phyloP scores from a whole-genome alignment of 2,797 vertebrate genomes.

The Brotula barbata region DNA sequence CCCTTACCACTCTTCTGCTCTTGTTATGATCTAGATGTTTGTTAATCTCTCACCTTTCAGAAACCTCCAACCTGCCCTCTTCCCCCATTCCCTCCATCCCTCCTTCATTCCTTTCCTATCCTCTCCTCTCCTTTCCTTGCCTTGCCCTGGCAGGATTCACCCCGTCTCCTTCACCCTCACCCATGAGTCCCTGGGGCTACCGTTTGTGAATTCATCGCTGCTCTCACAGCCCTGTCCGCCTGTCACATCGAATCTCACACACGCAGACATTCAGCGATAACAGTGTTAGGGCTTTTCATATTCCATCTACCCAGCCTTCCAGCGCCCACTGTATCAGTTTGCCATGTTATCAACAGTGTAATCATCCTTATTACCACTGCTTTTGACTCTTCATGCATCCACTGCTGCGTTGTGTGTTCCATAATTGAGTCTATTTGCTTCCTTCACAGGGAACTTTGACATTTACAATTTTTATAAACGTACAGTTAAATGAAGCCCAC shows the following conservation, averaged over 20 bases:
- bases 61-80: slow-evolving; percentile 32
- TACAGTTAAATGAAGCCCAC: not conserved
- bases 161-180: slow-evolving; percentile 47
- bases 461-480: too few relatives aligned
- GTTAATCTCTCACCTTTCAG: too few relatives aligned
- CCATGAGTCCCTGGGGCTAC: slow-evolving; percentile 72
- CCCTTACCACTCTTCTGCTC: too few relatives aligned
- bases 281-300: slow-evolving; percentile 75
- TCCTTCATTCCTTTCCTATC: too few relatives aligned
- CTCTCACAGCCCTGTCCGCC: slow-evolving; percentile 75
- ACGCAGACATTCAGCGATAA: slow-evolving; percentile 75
- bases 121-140: too few relatives aligned
- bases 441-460: too few relatives aligned
- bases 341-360: slow-evolving; percentile 51
- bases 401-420: not conserved
- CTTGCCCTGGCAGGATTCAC: slow-evolving; percentile 35
- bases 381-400: slow-evolving; percentile 11
- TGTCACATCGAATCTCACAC: slow-evolving; percentile 81
- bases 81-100: not conserved
- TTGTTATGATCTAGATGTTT: too few relatives aligned
- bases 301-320: slow-evolving; percentile 69
- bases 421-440: too few relatives aligned
- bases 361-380: slow-evolving; percentile 18
- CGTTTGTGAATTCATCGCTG: slow-evolving; percentile 81
- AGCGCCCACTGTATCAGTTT: slow-evolving; percentile 53